Percentiles rank a stretch among this genome's conserved stretches.
These are phyloP conservation scores for Syndactyla subalaris DNA, from an alignment of 2,797 vertebrate species.

Conservation along the genomic window DNA sequence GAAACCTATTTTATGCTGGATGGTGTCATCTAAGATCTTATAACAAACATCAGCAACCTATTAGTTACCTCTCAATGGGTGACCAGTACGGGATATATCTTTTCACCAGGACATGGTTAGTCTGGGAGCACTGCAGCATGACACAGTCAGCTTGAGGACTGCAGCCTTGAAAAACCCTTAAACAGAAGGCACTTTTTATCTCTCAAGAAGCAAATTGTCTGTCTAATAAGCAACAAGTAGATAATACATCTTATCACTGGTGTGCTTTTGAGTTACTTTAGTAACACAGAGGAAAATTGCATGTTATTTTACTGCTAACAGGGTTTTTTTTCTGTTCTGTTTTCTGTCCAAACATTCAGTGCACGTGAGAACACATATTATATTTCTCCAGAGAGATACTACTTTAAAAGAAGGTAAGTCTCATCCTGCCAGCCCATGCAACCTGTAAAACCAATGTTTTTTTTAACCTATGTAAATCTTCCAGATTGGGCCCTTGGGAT, in stretches of 20 bases:
- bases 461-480: not conserved
- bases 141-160: not conserved
- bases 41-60: not conserved
- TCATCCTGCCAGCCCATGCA: not conserved
- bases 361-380: not conserved
- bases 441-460: not conserved
- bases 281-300: not conserved
- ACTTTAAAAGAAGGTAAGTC: not conserved
- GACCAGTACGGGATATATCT: not conserved
- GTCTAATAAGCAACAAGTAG: not conserved
- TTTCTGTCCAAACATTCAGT: not conserved
- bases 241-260: not conserved
- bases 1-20: not conserved
- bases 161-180: not conserved
- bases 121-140: not conserved
- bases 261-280: not conserved
- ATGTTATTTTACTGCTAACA: not conserved
- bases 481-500: not conserved
- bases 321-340: not conserved
- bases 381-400: not conserved
- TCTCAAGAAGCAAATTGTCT: not conserved
- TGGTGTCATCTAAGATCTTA: not conserved
- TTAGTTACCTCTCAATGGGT: not conserved
- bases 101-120: not conserved
- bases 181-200: not conserved